A percentile compares a stretch with the other conserved stretches of the same genome.
These are phyloP conservation scores for Penaeus japonicus DNA, from an alignment of 1,140 invertebrate genomes.

Conservation along the genomic window DNA sequence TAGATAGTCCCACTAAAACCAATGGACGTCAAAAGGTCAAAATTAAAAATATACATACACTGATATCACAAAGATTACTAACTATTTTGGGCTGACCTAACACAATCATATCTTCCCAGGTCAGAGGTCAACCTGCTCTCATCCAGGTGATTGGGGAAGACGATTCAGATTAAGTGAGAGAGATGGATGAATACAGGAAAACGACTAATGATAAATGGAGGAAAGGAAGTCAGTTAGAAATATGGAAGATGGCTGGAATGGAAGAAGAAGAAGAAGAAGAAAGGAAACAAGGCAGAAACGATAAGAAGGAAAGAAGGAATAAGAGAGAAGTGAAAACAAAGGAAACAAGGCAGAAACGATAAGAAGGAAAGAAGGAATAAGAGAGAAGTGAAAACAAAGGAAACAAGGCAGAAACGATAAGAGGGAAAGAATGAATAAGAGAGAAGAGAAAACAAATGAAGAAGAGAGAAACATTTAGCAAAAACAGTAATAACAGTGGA, in stretches of 20 bases:
- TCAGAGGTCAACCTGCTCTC: not conserved
- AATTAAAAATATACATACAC: no score
- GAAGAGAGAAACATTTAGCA: no score
- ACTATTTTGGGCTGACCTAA: no score
- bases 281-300: not conserved
- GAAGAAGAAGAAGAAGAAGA: not conserved
- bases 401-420: not conserved
- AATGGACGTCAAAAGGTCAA: no score
- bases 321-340: not conserved
- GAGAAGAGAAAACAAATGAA: not conserved
- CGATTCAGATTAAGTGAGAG: not conserved
- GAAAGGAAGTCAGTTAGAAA: no score
- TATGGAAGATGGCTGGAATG: not conserved
- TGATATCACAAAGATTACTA: no score
- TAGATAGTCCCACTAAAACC: no score
- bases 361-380: not conserved
- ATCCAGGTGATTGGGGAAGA: not conserved
- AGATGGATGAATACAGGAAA: no score
- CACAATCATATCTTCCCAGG: no score
- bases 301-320: not conserved
- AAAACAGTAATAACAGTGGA: no score
- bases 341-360: not conserved
- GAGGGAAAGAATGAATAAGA: not conserved
- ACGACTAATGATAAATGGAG: no score
- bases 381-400: not conserved